A percentile compares a stretch with the other conserved stretches of the same genome.
Conservation (phyloP, 2,888 invertebrate species). For the Merodon equestris region DNA sequence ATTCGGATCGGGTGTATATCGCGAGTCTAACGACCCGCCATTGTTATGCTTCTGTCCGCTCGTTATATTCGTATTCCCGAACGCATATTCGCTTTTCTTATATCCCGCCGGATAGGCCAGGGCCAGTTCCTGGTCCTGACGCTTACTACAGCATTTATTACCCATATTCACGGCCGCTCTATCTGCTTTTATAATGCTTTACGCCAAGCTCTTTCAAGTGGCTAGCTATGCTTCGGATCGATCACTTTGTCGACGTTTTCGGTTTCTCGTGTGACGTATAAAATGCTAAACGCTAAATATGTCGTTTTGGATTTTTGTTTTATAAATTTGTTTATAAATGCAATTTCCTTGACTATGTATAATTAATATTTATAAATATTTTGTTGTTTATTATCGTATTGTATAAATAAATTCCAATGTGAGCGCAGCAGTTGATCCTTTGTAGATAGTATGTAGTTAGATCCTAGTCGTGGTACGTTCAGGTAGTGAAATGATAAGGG, state of each 20-base stretch:
- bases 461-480: too few species aligned
- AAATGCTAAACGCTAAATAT: slow-evolving; percentile 57
- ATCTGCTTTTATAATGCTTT: not conserved
- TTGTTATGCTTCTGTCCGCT: slow-evolving; percentile 79
- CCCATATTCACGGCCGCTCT: slow-evolving; percentile 82
- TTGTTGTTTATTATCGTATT: slow-evolving; percentile 44
- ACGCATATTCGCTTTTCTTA: slow-evolving; percentile 78
- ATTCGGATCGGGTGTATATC: slow-evolving; percentile 90
- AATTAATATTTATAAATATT: slow-evolving; percentile 9
- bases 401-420: slow-evolving; percentile 64
- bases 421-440: slow-evolving; percentile 68
- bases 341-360: slow-evolving; percentile 67
- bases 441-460: not conserved
- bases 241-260: slow-evolving; percentile 50
- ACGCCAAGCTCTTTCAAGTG: slow-evolving; percentile 44
- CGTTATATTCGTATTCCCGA: slow-evolving; percentile 77
- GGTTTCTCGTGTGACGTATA: slow-evolving; percentile 60
- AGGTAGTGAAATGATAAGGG: slow-evolving; percentile 9
- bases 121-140: slow-evolving; percentile 84
- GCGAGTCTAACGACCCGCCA: slow-evolving; percentile 80
- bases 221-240: slow-evolving; percentile 46
- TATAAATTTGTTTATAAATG: slow-evolving; percentile 69
- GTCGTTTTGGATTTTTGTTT: too few species aligned
- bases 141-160: slow-evolving; percentile 92
- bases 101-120: slow-evolving; percentile 78